These are phyloP conservation scores for Spea bombifrons DNA, from an alignment of 2,113 vertebrate genomes.

Conservation along the genomic window DNA sequence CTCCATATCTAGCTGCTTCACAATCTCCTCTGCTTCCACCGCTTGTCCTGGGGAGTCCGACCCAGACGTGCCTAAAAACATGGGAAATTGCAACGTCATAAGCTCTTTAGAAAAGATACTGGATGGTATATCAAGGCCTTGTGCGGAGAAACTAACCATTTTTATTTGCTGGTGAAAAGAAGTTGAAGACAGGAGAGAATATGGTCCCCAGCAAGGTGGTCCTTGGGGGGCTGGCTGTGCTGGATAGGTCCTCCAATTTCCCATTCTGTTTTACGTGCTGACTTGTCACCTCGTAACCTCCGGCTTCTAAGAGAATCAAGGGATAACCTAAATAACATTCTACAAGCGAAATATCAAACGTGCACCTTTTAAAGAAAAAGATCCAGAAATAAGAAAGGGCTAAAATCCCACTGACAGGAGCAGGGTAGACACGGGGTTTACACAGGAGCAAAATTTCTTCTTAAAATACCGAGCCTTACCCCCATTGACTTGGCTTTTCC, in stretches of 20 bases:
- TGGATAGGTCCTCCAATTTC: slow-evolving; percentile 81
- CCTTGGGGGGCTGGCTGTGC: slow-evolving; percentile 80
- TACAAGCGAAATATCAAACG: not conserved
- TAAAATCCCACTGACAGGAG: too few species aligned
- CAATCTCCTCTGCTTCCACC: slow-evolving; percentile 90
- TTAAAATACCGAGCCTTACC: slow-evolving; percentile 57
- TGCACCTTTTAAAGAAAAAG: not conserved
- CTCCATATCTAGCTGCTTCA: slow-evolving; percentile 93
- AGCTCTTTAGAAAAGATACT: too few species aligned
- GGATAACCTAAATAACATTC: not conserved
- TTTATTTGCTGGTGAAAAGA: slow-evolving; percentile 97
- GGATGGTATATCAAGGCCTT: too few species aligned
- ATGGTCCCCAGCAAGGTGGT: slow-evolving; percentile 92
- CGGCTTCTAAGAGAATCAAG: slow-evolving; percentile 69
- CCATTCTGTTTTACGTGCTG: slow-evolving; percentile 90
- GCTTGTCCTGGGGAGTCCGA: slow-evolving; percentile 92
- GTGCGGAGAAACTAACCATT: slow-evolving; percentile 72
- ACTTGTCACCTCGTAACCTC: slow-evolving; percentile 85
- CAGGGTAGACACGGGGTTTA: too few species aligned
- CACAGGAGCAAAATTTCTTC: too few species aligned
- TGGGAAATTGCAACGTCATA: not conserved
- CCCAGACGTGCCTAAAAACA: slow-evolving; percentile 76
- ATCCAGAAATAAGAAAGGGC: not conserved
- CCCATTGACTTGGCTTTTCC: slow-evolving; percentile 86
- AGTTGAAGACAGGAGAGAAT: slow-evolving; percentile 97